phyloP scores from a whole-genome alignment of 2,888 invertebrate species.

The Drosophila macrospina region DNA sequence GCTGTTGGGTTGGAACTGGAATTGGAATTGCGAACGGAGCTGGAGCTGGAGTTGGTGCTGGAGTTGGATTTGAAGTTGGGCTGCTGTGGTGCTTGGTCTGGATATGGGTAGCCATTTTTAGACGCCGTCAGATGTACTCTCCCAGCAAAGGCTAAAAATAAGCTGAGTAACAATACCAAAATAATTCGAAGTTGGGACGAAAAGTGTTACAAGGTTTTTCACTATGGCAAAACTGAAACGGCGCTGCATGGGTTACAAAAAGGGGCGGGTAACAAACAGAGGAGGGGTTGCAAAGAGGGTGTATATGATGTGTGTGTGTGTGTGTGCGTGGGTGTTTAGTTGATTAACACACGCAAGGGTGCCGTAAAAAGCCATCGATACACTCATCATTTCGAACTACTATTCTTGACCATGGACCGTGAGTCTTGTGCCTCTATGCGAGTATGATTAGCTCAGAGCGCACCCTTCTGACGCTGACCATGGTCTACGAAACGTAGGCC shows the following conservation, averaged over 20 bases:
- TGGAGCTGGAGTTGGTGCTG: conserved; percentile 24
- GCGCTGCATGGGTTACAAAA: conserved; percentile 39
- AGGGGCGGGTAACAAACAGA: conserved; percentile 12
- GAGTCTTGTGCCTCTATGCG: background rate
- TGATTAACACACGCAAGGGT: conserved; percentile 65
- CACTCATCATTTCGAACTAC: conserved; percentile 24
- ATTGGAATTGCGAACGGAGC: too few relatives aligned
- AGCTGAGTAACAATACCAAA: conserved; percentile 53
- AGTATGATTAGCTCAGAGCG: conserved; percentile 45
- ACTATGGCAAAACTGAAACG: conserved; percentile 60
- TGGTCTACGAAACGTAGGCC: conserved; percentile 37
- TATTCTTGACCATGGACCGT: conserved; percentile 50
- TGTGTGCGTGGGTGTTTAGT: conserved; percentile 60
- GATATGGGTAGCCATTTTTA: conserved; percentile 75
- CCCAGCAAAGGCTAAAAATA: conserved; percentile 68
- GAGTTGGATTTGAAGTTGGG: conserved; percentile 21
- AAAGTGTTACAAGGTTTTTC: conserved; percentile 79
- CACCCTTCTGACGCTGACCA: conserved; percentile 34
- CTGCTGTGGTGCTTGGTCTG: background rate
- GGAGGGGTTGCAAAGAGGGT: background rate
- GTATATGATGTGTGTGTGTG: background rate
- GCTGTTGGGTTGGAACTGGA: conserved; percentile 41
- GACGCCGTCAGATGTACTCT: conserved; percentile 44
- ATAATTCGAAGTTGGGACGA: conserved; percentile 50
- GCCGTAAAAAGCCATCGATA: conserved; percentile 46